Conservation (phyloP, 2,888 invertebrate species). For the Eumacrocentrus americanus region DNA sequence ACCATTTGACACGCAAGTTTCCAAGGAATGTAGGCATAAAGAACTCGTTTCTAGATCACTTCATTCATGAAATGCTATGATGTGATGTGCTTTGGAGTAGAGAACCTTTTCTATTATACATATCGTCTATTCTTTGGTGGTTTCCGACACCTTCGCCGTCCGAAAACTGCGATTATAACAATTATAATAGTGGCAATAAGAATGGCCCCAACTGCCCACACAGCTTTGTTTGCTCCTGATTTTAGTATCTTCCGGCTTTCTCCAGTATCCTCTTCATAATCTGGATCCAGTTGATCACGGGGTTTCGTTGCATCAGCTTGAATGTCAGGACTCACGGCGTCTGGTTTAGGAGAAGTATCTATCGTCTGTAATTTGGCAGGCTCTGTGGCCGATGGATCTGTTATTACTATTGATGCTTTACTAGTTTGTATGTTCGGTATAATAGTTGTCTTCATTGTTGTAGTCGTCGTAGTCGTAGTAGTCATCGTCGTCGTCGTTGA, state of each 20-base stretch:
- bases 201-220: conserved; percentile 53
- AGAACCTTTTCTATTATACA: conserved; percentile 39
- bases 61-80: too few species aligned
- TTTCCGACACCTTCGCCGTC: conserved; percentile 52
- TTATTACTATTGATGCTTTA: conserved; percentile 1
- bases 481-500: conserved; percentile 37
- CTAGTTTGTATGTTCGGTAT: background rate
- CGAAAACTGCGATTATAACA: conserved; percentile 54
- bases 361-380: conserved; percentile 10
- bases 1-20: background rate
- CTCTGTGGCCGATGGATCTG: background rate
- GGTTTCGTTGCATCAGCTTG: background rate
- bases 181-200: conserved; percentile 51
- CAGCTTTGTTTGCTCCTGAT: conserved; percentile 50
- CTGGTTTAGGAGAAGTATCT: background rate
- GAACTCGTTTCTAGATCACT: too few species aligned
- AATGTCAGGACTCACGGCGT: background rate
- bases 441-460: background rate
- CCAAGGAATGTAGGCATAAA: background rate
- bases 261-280: conserved; percentile 4
- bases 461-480: conserved; percentile 21
- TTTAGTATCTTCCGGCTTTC: conserved; percentile 37
- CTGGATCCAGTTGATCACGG: background rate
- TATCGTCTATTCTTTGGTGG: conserved; percentile 58
- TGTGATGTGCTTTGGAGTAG: background rate